Base-by-base conservation (phyloP, 1,140 invertebrate genomes). In the Drosophila navojoa region DNA sequence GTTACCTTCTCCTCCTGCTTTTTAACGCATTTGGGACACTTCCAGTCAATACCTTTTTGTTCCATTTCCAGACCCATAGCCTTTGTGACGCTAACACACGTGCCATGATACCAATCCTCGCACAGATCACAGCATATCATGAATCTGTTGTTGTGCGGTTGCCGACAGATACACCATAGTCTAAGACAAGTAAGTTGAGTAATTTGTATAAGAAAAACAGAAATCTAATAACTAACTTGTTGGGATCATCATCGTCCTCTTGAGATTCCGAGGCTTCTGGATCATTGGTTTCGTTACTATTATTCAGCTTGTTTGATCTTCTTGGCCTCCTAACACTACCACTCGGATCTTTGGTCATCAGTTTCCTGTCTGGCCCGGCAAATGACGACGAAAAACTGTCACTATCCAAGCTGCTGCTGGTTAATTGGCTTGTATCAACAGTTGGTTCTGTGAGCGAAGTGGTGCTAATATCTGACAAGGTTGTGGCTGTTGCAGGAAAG, bases 41-140 rank as follows among this genome's bases (percentile, higher is more conserved):
- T 95, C 97, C 98, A 99, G 81, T 98, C 97, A 68, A 96, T 94
- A 4, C 97, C 96, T 71, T 96, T 94, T 50, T 96, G 94, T 92
- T 99, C 98, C 96, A 98, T 98, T 92, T 97, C 95, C 84, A 96
- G 95, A 13, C 97, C 96, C 95, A 97, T 96, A 2, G 95, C 95
- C 93, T 98, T 97, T 13, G 97, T 98, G 5, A 99, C 96, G 70
- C 97, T 97, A 5, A 99, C 98, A 93, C 98, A 99, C 84, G 96
- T 97, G 6, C 98, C 98, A 92, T 99, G 98, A 90, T 97, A 99
- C 98, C 98, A 99, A 84, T 99, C 97, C 91, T 98, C 96, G 92
- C 98, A 99, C 1, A 95, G 94, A 92, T 99, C 98, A 92, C 98
- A 99, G 91, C 97, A 98, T 87, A 99, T 99, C 98, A 99, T 99